Percentiles rank a stretch among this genome's conserved stretches.
Evolutionary conservation across 2,113 vertebrate species (phyloP).

Genomic region (Chloroceryle aenea): DNA sequence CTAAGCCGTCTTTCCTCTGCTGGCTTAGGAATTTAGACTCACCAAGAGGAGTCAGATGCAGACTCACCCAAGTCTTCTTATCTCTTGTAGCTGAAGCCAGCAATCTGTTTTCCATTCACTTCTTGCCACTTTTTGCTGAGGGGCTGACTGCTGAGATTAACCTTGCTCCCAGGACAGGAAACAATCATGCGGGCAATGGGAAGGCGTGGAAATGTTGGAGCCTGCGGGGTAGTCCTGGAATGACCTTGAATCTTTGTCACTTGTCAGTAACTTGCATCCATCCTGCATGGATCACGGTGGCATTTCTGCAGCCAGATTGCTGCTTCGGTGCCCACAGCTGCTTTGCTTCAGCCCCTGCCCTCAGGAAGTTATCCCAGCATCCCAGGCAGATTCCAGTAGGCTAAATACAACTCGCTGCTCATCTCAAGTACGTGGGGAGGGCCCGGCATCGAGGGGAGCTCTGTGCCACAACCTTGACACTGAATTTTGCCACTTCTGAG

Average conservation of each 20-base stretch:
- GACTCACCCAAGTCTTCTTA: conserved; percentile 14
- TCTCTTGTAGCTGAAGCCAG: conserved; percentile 4
- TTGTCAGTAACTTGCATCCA: neutral
- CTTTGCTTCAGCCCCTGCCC: neutral
- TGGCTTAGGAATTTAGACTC: conserved; percentile 37
- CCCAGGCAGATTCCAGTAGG: neutral
- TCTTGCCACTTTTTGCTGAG: conserved; percentile 28
- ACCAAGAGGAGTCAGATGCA: neutral
- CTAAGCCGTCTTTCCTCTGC: conserved; percentile 33
- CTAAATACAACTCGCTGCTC: neutral
- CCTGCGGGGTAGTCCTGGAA: neutral
- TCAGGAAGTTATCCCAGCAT: neutral
- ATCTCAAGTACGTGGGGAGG: neutral
- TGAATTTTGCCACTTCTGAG: neutral
- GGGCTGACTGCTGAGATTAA: conserved; percentile 42
- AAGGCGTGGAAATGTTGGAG: conserved; percentile 28
- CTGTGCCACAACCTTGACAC: neutral
- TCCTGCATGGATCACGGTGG: neutral
- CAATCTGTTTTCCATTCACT: conserved; percentile 38
- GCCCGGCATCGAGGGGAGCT: neutral
- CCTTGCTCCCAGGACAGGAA: conserved; percentile 20
- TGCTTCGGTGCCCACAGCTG: neutral
- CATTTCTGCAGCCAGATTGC: neutral
- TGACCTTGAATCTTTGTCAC: neutral
- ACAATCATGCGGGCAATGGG: neutral